A percentile compares a stretch with the other conserved stretches of the same genome.
These are phyloP conservation scores for Sabatieria punctata DNA, from an alignment of 2,888 invertebrate species.

Conservation along the genomic window DNA sequence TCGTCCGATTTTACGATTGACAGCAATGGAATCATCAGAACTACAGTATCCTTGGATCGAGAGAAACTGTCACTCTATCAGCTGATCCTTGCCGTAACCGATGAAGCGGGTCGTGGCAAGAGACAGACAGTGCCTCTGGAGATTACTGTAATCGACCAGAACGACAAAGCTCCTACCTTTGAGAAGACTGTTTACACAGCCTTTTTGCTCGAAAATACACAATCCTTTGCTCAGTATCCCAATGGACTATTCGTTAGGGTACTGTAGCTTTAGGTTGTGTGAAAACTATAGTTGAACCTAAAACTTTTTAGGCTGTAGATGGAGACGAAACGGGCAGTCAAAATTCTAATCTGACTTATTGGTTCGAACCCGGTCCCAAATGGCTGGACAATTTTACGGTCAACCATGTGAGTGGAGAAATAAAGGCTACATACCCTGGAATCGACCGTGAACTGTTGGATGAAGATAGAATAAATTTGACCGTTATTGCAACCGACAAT, in stretches of 20 bases:
- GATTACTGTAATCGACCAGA: background rate
- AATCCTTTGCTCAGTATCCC: background rate
- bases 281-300: too few relatives aligned
- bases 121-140: too few relatives aligned
- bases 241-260: conserved; percentile 3
- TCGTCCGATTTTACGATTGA: conserved; percentile 17
- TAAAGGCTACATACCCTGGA: conserved; percentile 32
- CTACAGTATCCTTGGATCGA: conserved; percentile 44
- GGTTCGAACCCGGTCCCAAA: conserved; percentile 5
- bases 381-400: conserved; percentile 56
- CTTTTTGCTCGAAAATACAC: conserved; percentile 8
- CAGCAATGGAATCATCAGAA: conserved; percentile 25
- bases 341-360: conserved; percentile 7
- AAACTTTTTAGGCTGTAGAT: conserved; percentile 6
- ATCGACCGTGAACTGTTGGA: conserved; percentile 18
- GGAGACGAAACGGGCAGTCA: conserved; percentile 1
- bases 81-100: conserved; percentile 71
- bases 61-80: conserved; percentile 65
- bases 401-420: conserved; percentile 56
- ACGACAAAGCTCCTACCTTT: background rate
- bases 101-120: conserved; percentile 53
- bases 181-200: conserved; percentile 11
- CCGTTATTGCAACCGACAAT: conserved; percentile 6
- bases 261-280: too few relatives aligned
- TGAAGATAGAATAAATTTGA: conserved; percentile 10